Percentiles rank a stretch among this genome's conserved stretches.
These are phyloP conservation scores for Metallyticus violacea DNA, from an alignment of 2,888 invertebrate genomes.

Conservation along the genomic window DNA sequence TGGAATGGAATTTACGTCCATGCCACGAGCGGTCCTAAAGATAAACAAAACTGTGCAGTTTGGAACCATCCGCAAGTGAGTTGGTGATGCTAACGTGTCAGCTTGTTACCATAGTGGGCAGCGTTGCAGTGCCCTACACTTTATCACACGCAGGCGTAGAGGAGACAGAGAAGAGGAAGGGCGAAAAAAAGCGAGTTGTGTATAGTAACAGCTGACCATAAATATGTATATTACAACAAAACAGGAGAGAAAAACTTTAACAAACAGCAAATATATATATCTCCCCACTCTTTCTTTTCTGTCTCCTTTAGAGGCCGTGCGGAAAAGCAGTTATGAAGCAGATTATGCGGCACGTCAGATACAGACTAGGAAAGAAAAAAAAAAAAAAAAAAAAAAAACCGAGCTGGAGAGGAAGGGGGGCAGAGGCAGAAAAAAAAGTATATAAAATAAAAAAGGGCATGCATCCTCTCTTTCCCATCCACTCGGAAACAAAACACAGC, in stretches of 20 bases:
- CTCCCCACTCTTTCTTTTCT: neutral
- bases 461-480: neutral
- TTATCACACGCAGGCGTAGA: neutral
- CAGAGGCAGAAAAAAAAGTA: neutral
- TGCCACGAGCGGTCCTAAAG: too few species aligned
- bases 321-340: neutral
- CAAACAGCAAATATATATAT: neutral
- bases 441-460: conserved; percentile 1
- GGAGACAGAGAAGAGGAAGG: neutral
- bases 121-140: neutral
- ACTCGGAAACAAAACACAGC: neutral
- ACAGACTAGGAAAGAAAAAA: neutral
- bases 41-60: neutral
- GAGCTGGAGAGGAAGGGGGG: neutral
- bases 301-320: neutral
- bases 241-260: neutral
- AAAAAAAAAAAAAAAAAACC: neutral
- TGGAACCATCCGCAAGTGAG: neutral
- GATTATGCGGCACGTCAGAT: neutral
- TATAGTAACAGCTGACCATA: neutral
- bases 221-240: neutral
- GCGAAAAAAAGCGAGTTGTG: neutral
- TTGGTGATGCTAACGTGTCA: neutral
- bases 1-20: too few species aligned
- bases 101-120: neutral